These are phyloP conservation scores for Acipenser transmontanus DNA, from an alignment of 2,797 vertebrate genomes.

Conservation along the genomic window DNA sequence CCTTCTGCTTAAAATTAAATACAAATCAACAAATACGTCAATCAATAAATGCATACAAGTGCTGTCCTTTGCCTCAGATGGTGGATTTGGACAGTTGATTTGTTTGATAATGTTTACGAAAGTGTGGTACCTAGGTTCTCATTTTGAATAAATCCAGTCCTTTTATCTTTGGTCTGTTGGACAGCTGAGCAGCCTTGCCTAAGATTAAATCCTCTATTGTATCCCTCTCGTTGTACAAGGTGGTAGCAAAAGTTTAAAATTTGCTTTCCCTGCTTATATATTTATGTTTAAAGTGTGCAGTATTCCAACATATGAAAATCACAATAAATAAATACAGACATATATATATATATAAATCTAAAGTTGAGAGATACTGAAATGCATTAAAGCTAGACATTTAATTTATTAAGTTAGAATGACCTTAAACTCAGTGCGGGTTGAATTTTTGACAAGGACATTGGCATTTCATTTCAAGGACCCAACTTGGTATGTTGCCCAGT, in stretches of 20 bases:
- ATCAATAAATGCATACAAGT: constrained; percentile 26
- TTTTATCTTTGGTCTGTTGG: constrained; percentile 50
- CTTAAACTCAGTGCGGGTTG: too few relatives aligned
- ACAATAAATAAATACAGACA: neutral
- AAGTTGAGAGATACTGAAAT: too few relatives aligned
- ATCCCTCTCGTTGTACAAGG: too few relatives aligned
- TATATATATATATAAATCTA: neutral
- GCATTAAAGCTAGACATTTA: too few relatives aligned
- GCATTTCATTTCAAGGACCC: too few relatives aligned
- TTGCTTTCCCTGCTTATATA: too few relatives aligned
- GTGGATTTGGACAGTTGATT: constrained; percentile 45
- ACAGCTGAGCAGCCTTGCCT: constrained; percentile 40
- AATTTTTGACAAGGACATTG: too few relatives aligned
- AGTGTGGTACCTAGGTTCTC: constrained; percentile 47
- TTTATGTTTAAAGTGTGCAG: constrained; percentile 16
- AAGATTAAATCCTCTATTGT: neutral
- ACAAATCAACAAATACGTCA: neutral
- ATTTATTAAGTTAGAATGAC: too few relatives aligned
- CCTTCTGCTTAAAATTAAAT: constrained; percentile 24
- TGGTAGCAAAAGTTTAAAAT: too few relatives aligned
- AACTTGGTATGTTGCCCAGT: too few relatives aligned
- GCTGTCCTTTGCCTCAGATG: constrained; percentile 36
- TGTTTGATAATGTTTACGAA: constrained; percentile 42
- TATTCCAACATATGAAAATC: constrained; percentile 17
- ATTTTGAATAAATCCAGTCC: constrained; percentile 45